Base-by-base conservation (phyloP, 2,797 vertebrate genomes). In the Melanotaenia maccullochi region DNA sequence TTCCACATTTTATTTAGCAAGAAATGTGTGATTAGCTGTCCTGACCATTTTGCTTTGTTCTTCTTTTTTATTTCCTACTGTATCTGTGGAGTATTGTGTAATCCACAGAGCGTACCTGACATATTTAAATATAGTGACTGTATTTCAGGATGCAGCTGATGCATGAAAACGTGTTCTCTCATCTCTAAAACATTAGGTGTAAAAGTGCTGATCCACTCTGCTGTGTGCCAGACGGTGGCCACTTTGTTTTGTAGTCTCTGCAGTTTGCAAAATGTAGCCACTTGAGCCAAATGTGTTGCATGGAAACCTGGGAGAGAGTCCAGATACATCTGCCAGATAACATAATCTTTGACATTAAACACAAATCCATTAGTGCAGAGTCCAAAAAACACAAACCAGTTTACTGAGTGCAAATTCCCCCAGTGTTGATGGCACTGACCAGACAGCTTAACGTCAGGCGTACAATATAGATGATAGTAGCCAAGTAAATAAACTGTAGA, bases 401-500 rank as follows among this genome's bases (percentile, higher is more conserved):
- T 78, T 49, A 68, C 67, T 24, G 13, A 67, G 51, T 11, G 32
- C 65, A 58, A 40, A 65, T 69, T 68, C 33, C 35, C 44, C 47
- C 8, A 6, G 22, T 56, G 20, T 59, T 35, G 33, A 59, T 56
- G 22, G 30, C 20, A 71, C 36, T 13, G 12, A 11, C 18, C 25
- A 14, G 44, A 28, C 28, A n/a, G 16, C 33, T 65, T 59, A 30
- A 57, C 76, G 64, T 24, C 22, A 58, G 42, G 1, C 42, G 32
- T n/a, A 69, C 38, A 69, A 57, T 72, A 64, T 57, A 68, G 63
- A 58, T 58, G 52, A 69, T 7, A 36, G 28, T 33, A 40, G 69
- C 54, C 1, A 25, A 65, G 74, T 83, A 79, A 86, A 86, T 83
- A 81, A 83, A 81, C 69, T 66, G 72, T 30, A 60, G 73, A 58